A percentile compares a stretch with the other conserved stretches of the same genome.
Evolutionary conservation across 2,113 vertebrate species (phyloP).

Genomic region (Martes martes): DNA sequence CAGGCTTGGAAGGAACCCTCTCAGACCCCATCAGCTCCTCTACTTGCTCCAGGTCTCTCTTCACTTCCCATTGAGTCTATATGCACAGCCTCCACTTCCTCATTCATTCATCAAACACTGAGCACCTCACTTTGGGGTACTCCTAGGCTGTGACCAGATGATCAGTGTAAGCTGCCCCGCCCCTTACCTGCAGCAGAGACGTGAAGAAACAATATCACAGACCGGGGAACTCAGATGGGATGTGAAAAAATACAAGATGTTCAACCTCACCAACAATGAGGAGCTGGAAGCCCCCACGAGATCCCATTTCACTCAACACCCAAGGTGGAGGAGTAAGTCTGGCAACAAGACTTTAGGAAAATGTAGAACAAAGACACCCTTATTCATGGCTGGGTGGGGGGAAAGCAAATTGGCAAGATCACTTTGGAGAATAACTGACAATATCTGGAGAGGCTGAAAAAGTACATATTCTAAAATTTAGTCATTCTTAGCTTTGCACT

Average conservation of each 20-base stretch:
- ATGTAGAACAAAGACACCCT: background rate
- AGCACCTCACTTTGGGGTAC: background rate
- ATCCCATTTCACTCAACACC: background rate
- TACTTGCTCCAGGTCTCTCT: background rate
- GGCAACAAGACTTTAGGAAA: background rate
- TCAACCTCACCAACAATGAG: background rate
- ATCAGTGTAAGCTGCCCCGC: background rate
- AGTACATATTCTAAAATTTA: background rate
- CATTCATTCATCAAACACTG: background rate
- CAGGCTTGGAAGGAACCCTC: background rate
- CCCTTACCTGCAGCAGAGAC: background rate
- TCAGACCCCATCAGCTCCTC: background rate
- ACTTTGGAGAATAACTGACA: background rate
- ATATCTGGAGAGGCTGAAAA: background rate
- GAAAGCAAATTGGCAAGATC: background rate
- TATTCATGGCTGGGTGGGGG: background rate
- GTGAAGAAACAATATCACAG: background rate
- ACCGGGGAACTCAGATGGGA: background rate
- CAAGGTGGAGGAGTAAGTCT: background rate
- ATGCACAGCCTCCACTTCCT: background rate
- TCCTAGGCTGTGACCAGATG: background rate
- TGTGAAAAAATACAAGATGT: background rate
- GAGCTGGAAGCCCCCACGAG: background rate
- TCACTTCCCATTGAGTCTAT: background rate
- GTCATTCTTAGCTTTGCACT: background rate